These are phyloP conservation scores for Carcharodon carcharias DNA, from an alignment of 2,797 vertebrate genomes.

Conservation along the genomic window DNA sequence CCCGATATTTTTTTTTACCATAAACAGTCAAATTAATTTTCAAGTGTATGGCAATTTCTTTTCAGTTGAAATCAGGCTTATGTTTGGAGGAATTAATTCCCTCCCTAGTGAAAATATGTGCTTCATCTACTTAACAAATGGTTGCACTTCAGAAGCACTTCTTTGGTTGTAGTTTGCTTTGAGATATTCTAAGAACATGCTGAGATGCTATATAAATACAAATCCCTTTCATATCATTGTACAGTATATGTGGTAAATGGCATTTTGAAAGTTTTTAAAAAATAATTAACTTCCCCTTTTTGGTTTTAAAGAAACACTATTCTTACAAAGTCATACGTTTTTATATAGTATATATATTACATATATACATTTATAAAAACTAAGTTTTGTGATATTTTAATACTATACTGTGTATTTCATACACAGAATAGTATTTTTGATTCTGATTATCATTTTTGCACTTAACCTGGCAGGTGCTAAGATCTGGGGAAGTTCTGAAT, in stretches of 20 bases:
- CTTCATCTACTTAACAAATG: not conserved
- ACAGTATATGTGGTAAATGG: not conserved
- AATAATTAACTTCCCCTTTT: not conserved
- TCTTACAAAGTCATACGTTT: not conserved
- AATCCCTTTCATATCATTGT: not conserved
- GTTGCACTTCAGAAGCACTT: not conserved
- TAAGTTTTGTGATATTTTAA: constrained; percentile 1
- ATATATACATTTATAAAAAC: not conserved
- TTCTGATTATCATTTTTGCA: constrained; percentile 32
- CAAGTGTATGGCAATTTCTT: not conserved
- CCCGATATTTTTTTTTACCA: not conserved
- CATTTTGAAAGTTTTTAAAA: not conserved
- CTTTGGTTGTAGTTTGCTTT: not conserved
- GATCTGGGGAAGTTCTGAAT: constrained; percentile 33
- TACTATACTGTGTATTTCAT: constrained; percentile 17
- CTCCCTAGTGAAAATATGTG: not conserved
- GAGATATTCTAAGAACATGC: not conserved
- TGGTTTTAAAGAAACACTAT: not conserved
- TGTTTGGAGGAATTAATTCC: not conserved
- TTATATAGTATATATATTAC: too few species aligned
- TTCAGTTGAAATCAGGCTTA: not conserved
- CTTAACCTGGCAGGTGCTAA: constrained; percentile 35
- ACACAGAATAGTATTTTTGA: constrained; percentile 27
- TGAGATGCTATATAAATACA: not conserved
- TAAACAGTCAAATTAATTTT: not conserved